These are phyloP conservation scores for Leptinotarsa haldemani DNA, from an alignment of 2,888 invertebrate genomes.

Conservation along the genomic window DNA sequence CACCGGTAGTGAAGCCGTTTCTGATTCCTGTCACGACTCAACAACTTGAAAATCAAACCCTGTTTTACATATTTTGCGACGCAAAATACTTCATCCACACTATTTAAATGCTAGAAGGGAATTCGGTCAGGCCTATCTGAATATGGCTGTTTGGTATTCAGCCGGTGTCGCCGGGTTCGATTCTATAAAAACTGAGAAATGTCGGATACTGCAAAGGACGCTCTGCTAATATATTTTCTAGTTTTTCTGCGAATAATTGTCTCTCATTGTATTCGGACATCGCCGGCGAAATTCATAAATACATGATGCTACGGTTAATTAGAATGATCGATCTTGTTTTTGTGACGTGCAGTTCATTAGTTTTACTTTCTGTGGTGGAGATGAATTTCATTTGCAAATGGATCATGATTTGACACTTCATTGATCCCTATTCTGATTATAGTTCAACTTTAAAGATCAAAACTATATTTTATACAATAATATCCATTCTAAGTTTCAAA, in stretches of 20 bases:
- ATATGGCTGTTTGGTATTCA: constrained; percentile 53
- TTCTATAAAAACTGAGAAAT: constrained; percentile 54
- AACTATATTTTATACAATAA: too few relatives aligned
- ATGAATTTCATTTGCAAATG: too few relatives aligned
- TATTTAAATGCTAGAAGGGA: constrained; percentile 53
- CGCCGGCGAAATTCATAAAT: constrained; percentile 41
- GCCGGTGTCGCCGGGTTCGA: constrained; percentile 45
- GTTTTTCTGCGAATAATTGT: constrained; percentile 44
- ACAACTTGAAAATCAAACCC: constrained; percentile 55
- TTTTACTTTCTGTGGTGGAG: not conserved
- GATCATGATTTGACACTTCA: too few relatives aligned
- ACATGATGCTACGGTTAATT: constrained; percentile 43
- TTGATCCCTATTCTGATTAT: too few relatives aligned
- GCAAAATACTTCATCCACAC: constrained; percentile 47
- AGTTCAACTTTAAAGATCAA: too few relatives aligned
- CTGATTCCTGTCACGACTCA: constrained; percentile 47
- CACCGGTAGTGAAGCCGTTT: constrained; percentile 30
- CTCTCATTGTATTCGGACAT: constrained; percentile 41
- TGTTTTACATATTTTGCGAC: constrained; percentile 52
- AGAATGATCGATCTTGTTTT: constrained; percentile 37
- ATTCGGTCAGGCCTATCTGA: constrained; percentile 51
- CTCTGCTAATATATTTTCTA: constrained; percentile 41
- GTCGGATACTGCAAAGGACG: constrained; percentile 43
- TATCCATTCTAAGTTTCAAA: too few relatives aligned
- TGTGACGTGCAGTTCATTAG: not conserved